Evolutionary conservation across 2,888 invertebrate genomes (phyloP).

Genomic region (Cerceris ruficornis): DNA sequence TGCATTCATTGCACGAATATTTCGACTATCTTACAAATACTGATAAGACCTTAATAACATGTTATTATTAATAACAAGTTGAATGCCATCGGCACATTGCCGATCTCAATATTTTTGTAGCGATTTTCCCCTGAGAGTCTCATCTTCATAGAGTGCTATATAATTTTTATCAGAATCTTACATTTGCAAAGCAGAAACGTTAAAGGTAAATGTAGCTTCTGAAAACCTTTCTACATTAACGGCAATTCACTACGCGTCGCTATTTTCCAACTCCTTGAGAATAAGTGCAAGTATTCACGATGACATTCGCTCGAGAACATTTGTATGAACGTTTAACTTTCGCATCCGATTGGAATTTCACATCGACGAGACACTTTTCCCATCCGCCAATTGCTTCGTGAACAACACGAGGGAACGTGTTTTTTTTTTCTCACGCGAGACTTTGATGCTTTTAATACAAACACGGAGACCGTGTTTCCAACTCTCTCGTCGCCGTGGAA

Average conservation of each 20-base stretch:
- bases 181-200: too few species aligned
- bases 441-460: not conserved
- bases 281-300: constrained; percentile 6
- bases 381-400: constrained; percentile 7
- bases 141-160: too few species aligned
- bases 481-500: not conserved
- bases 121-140: too few species aligned
- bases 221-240: too few species aligned
- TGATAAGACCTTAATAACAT: too few species aligned
- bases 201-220: too few species aligned
- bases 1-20: too few species aligned
- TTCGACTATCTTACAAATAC: too few species aligned
- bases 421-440: not conserved
- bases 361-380: constrained; percentile 16
- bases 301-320: constrained; percentile 17
- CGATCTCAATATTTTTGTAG: too few species aligned
- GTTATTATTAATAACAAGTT: too few species aligned
- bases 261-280: constrained; percentile 1
- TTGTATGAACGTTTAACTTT: constrained; percentile 45
- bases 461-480: not conserved
- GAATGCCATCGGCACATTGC: too few species aligned
- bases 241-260: not conserved
- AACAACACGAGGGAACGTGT: not conserved
- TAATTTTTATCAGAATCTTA: too few species aligned
- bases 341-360: constrained; percentile 24